These are phyloP conservation scores for Pteria penguin DNA, from an alignment of 2,888 invertebrate species.

Conservation along the genomic window DNA sequence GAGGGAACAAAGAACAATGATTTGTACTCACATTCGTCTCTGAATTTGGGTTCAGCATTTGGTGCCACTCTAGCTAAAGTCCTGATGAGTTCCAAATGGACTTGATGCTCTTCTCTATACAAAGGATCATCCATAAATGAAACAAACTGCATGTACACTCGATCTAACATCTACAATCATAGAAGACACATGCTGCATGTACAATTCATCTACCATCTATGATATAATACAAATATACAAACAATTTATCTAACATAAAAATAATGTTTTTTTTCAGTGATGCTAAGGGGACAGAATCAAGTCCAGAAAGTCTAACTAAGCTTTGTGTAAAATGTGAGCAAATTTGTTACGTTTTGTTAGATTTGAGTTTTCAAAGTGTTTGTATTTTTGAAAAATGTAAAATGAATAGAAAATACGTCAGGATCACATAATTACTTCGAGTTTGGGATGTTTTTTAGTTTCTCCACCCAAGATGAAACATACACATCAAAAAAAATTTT, in stretches of 20 bases:
- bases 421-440: not conserved
- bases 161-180: slow-evolving; percentile 78
- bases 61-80: slow-evolving; percentile 84
- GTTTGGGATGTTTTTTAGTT: not conserved
- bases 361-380: too few species aligned
- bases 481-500: not conserved
- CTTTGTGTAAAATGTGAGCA: too few species aligned
- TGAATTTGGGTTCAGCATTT: slow-evolving; percentile 83
- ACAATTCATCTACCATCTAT: too few species aligned
- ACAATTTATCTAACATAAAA: too few species aligned
- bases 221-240: too few species aligned
- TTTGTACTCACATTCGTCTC: slow-evolving; percentile 83
- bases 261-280: too few species aligned
- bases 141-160: slow-evolving; percentile 80
- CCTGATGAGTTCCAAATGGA: slow-evolving; percentile 84
- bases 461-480: not conserved
- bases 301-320: too few species aligned
- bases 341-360: too few species aligned
- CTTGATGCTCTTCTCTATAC: slow-evolving; percentile 78
- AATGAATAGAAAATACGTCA: too few species aligned
- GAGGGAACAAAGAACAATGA: not conserved
- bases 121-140: slow-evolving; percentile 80
- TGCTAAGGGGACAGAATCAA: too few species aligned
- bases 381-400: too few species aligned
- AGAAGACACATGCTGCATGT: too few species aligned